A percentile compares a stretch with the other conserved stretches of the same genome.
phyloP scores from a whole-genome alignment of 2,888 invertebrate species.

The Drosophila kanekoi region DNA sequence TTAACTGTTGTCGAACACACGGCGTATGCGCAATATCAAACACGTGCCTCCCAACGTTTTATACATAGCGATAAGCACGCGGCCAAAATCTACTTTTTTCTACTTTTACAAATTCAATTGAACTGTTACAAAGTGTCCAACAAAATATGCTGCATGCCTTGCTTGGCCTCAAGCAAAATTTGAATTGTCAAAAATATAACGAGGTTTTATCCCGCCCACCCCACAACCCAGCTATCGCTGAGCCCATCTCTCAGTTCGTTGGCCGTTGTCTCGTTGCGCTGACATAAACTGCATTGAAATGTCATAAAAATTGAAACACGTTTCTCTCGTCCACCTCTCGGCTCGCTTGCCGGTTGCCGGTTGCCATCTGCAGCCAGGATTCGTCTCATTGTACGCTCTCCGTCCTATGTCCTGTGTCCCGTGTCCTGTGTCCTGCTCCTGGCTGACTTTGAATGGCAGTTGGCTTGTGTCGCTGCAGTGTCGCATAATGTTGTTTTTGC shows the following conservation, averaged over 20 bases:
- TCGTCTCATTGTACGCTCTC: conserved; percentile 7
- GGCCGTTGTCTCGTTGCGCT: conserved; percentile 63
- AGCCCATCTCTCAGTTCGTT: conserved; percentile 16
- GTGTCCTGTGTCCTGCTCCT: conserved; percentile 26
- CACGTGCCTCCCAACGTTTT: conserved; percentile 31
- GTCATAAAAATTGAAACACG: conserved; percentile 81
- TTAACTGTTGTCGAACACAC: conserved; percentile 27
- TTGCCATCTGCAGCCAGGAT: conserved; percentile 26
- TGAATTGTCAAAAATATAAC: conserved; percentile 74
- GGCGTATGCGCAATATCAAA: conserved; percentile 54
- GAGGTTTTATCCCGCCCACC: conserved; percentile 36
- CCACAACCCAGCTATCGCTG: background rate
- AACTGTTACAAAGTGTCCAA: conserved; percentile 65
- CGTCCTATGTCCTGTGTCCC: background rate
- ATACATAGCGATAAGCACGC: conserved; percentile 23
- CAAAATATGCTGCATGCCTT: conserved; percentile 38
- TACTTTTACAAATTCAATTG: conserved; percentile 47
- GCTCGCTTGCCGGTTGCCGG: conserved; percentile 2
- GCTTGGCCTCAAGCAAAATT: conserved; percentile 57
- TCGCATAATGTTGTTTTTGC: conserved; percentile 35
- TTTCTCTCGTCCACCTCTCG: conserved; percentile 39
- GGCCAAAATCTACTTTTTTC: conserved; percentile 7
- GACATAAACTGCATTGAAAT: conserved; percentile 80
- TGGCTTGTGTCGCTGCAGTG: conserved; percentile 54
- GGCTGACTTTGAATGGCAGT: conserved; percentile 63